Conservation (phyloP, 2,888 invertebrate genomes). For the Congeria kusceri region DNA sequence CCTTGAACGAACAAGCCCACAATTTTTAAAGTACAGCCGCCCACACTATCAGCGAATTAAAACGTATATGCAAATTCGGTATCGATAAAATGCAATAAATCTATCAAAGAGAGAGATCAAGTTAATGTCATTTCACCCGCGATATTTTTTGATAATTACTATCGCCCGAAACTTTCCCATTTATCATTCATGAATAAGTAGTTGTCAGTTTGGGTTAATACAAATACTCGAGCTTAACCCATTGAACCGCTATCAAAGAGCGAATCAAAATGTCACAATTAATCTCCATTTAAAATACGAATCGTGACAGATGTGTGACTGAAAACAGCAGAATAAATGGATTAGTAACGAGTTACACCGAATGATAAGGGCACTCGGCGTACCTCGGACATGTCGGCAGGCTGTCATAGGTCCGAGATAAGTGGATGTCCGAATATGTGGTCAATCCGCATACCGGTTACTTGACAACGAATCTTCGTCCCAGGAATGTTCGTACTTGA, state of each 20-base stretch:
- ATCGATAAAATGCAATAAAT: too few species aligned
- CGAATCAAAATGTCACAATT: slow-evolving; percentile 5
- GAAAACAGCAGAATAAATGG: slow-evolving; percentile 4
- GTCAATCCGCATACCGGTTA: slow-evolving; percentile 14
- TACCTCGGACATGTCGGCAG: slow-evolving; percentile 1
- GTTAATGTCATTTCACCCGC: too few species aligned
- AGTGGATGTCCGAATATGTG: not conserved
- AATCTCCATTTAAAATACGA: slow-evolving; percentile 2
- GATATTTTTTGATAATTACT: too few species aligned
- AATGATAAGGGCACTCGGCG: not conserved
- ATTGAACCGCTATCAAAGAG: not conserved
- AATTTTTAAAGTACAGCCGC: too few species aligned
- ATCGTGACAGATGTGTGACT: slow-evolving; percentile 6
- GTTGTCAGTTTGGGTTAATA: not conserved
- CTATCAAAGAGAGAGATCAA: too few species aligned
- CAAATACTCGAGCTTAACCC: not conserved
- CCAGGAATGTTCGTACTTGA: not conserved
- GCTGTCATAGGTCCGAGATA: slow-evolving; percentile 5
- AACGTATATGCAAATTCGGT: too few species aligned
- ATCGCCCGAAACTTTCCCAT: too few species aligned
- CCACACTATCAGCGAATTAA: too few species aligned
- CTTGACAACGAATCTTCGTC: not conserved
- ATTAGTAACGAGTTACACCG: not conserved
- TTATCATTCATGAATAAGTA: not conserved
- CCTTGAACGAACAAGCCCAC: too few species aligned